A percentile compares a stretch with the other conserved stretches of the same genome.
phyloP scores from a whole-genome alignment of 2,797 vertebrate genomes.

The Hirundo rustica region DNA sequence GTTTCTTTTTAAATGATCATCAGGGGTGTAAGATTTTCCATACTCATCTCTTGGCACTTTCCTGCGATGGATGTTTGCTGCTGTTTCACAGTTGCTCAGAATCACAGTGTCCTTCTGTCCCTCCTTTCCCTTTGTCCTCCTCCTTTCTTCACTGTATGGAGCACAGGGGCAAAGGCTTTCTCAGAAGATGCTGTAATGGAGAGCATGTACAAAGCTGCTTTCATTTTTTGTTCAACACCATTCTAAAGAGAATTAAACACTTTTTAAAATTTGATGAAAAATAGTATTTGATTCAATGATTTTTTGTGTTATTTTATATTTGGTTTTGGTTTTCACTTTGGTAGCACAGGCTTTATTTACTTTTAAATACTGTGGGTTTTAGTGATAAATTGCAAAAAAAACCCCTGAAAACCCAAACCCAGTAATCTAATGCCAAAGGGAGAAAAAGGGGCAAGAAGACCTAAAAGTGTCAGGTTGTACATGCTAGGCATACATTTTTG shows the following conservation, averaged over 20 bases:
- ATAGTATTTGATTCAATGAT: background rate
- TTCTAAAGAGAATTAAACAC: background rate
- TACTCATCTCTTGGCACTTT: background rate
- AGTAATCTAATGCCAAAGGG: background rate
- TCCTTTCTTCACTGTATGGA: background rate
- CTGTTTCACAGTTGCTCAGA: background rate
- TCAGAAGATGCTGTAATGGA: background rate
- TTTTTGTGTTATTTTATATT: background rate
- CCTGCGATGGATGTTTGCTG: background rate
- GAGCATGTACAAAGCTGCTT: background rate
- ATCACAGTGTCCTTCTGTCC: background rate
- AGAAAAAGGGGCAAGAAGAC: background rate
- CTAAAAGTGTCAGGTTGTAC: background rate
- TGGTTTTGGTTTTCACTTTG: background rate
- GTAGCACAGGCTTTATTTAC: background rate
- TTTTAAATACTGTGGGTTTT: background rate
- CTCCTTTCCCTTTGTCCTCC: background rate
- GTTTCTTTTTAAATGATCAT: background rate
- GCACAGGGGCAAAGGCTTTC: background rate
- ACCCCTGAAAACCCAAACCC: accelerated
- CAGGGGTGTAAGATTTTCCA: background rate
- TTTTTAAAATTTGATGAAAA: background rate
- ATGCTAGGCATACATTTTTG: background rate
- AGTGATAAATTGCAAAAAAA: background rate
- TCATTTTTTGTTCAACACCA: background rate